These are phyloP conservation scores for Canis aureus DNA, from an alignment of 2,113 vertebrate genomes.

Conservation along the genomic window DNA sequence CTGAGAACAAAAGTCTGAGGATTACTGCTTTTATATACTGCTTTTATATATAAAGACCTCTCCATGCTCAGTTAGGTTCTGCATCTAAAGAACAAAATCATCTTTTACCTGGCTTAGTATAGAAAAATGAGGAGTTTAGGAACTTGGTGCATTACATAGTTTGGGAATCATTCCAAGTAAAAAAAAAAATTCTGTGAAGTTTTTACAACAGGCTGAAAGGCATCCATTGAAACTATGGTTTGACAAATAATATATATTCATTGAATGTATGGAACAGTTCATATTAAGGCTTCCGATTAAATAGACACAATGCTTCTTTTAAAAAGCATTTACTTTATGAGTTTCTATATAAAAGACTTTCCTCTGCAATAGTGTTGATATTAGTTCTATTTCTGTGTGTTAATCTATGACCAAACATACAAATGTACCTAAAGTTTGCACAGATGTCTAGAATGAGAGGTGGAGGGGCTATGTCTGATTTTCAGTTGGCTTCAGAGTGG, in stretches of 20 bases:
- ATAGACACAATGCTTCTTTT: slow-evolving; percentile 63
- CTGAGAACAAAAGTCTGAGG: neutral
- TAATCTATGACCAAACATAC: slow-evolving; percentile 77
- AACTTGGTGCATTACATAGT: neutral
- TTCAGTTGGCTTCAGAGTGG: neutral
- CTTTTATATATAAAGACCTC: neutral
- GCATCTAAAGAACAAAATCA: slow-evolving; percentile 9
- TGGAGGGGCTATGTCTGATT: neutral
- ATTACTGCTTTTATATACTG: neutral
- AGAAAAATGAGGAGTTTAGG: neutral
- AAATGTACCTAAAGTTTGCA: slow-evolving; percentile 62
- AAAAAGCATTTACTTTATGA: slow-evolving; percentile 60
- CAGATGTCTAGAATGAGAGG: slow-evolving; percentile 65
- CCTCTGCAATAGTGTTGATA: slow-evolving; percentile 35
- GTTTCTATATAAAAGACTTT: slow-evolving; percentile 57
- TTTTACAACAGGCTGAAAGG: slow-evolving; percentile 47
- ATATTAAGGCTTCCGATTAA: slow-evolving; percentile 62
- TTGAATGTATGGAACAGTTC: slow-evolving; percentile 51
- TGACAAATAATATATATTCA: slow-evolving; percentile 55
- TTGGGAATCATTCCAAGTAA: slow-evolving; percentile 20
- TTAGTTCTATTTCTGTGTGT: slow-evolving; percentile 51
- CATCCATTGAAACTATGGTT: neutral
- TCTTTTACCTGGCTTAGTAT: neutral
- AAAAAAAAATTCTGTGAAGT: neutral
- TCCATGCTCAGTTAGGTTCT: neutral